Percentiles rank a stretch among this genome's conserved stretches.
Evolutionary conservation across 2,797 vertebrate species (phyloP).

Genomic region (Peromyscus eremicus): DNA sequence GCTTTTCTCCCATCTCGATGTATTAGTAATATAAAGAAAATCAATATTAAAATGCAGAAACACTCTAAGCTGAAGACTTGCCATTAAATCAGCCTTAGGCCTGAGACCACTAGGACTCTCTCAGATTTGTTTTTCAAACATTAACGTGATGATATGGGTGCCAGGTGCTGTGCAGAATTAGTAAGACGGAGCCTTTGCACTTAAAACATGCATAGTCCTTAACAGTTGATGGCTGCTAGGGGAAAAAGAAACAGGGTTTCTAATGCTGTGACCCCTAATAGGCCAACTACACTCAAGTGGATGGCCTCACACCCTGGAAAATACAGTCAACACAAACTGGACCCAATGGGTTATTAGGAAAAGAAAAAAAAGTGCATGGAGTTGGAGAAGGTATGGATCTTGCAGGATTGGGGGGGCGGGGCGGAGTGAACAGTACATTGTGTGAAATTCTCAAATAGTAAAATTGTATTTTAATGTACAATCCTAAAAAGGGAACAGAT

Average conservation of each 20-base stretch:
- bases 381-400: not conserved
- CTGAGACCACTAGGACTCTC: not conserved
- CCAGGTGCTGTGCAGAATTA: not conserved
- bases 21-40: constrained; percentile 48
- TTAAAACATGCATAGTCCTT: not conserved
- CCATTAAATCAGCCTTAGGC: not conserved
- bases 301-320: not conserved
- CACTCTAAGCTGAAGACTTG: not conserved
- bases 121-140: not conserved
- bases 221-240: not conserved
- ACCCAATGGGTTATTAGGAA: not conserved
- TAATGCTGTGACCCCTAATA: not conserved
- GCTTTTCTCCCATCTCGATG: not conserved
- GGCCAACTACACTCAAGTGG: not conserved
- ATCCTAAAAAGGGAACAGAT: not conserved
- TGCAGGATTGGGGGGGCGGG: not conserved
- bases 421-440: not conserved
- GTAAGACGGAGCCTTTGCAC: not conserved
- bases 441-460: not conserved
- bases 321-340: not conserved
- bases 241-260: not conserved
- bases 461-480: not conserved
- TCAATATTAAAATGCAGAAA: constrained; percentile 15
- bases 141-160: not conserved
- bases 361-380: not conserved